A percentile compares a stretch with the other conserved stretches of the same genome.
Evolutionary conservation across 2,888 invertebrate genomes (phyloP).

Genomic region (Phaedon cochleariae): DNA sequence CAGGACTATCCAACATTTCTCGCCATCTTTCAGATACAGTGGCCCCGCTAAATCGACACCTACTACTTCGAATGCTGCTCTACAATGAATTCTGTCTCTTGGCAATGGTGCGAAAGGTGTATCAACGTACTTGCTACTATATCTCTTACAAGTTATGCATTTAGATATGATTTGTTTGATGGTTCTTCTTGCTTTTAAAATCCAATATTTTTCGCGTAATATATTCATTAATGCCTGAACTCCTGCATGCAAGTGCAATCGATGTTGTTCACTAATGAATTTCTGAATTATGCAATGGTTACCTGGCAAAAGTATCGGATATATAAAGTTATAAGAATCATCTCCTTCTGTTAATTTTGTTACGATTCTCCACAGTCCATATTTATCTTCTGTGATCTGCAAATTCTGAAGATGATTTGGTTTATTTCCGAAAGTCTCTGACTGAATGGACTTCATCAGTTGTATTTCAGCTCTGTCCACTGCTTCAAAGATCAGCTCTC

Average conservation of each 20-base stretch:
- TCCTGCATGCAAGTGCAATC: constrained; percentile 29
- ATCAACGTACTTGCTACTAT: constrained; percentile 33
- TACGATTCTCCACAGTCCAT: neutral
- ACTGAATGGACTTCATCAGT: neutral
- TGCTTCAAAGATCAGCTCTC: neutral
- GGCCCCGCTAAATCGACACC: constrained; percentile 55
- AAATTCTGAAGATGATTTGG: neutral
- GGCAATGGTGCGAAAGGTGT: constrained; percentile 44
- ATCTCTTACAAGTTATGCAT: constrained; percentile 36
- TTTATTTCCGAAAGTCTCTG: neutral
- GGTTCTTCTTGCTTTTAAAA: constrained; percentile 28
- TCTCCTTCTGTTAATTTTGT: neutral
- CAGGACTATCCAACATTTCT: constrained; percentile 52
- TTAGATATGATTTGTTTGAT: constrained; percentile 28
- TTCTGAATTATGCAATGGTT: constrained; percentile 36
- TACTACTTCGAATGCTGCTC: constrained; percentile 45
- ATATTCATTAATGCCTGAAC: constrained; percentile 27
- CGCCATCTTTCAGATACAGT: too few relatives aligned
- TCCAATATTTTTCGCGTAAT: constrained; percentile 38
- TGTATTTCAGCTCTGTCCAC: neutral
- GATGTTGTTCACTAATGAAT: constrained; percentile 30
- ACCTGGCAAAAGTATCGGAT: too few relatives aligned
- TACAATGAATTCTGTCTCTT: constrained; percentile 45
- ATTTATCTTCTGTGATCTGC: neutral
- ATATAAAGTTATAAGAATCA: neutral